Evolutionary conservation across 2,888 invertebrate genomes (phyloP).

Genomic region (Daptonema setosum): DNA sequence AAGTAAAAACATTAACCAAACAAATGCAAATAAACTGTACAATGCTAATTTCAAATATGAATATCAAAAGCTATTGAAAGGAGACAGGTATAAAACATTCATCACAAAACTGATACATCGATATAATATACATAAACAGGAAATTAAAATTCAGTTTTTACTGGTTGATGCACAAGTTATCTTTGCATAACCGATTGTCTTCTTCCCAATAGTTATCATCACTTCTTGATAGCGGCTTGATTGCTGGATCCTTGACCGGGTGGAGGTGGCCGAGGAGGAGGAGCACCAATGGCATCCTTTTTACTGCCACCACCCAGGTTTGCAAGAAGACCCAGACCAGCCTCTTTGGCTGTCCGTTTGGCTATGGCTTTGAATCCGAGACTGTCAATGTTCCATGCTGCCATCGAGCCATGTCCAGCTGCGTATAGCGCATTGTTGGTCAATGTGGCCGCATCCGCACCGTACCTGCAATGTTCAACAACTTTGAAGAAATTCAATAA

Average conservation of each 20-base stretch:
- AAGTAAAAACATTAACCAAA: neutral
- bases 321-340: constrained; percentile 38
- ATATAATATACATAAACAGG: too few species aligned
- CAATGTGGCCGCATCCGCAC: constrained; percentile 42
- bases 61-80: neutral
- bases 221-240: too few species aligned
- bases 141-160: too few species aligned
- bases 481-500: too few species aligned
- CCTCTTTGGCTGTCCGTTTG: constrained; percentile 41
- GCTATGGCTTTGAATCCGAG: constrained; percentile 46
- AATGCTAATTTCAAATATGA: too few species aligned
- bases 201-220: too few species aligned
- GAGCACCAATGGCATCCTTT: neutral
- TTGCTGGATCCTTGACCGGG: too few species aligned
- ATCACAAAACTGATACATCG: too few species aligned
- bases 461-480: constrained; percentile 39
- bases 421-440: constrained; percentile 46
- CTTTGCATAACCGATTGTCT: too few species aligned
- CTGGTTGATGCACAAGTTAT: too few species aligned
- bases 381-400: constrained; percentile 43
- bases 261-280: too few species aligned
- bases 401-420: constrained; percentile 45
- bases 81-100: neutral
- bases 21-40: neutral
- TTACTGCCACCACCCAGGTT: constrained; percentile 19